phyloP scores from a whole-genome alignment of 1,140 invertebrate species.

The Chironomus tepperi region DNA sequence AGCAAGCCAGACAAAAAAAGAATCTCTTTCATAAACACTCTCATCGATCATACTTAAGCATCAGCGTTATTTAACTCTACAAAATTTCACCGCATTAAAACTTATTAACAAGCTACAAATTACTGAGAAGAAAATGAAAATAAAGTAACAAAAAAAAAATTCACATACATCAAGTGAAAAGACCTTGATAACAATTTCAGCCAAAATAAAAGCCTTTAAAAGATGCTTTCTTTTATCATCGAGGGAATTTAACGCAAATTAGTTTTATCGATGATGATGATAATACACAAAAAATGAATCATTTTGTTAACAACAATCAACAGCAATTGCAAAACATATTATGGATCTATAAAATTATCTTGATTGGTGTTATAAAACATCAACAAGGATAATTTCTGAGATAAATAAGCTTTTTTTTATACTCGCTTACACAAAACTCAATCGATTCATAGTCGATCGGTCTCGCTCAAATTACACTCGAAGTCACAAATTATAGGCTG shows the following conservation, averaged over 20 bases:
- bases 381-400: conserved; percentile 2
- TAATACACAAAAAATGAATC: background rate
- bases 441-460: background rate
- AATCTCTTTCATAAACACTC: too few species aligned
- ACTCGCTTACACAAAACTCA: too few species aligned
- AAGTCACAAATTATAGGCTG: conserved; percentile 3
- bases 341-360: conserved; percentile 11
- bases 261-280: background rate
- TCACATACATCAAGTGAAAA: background rate
- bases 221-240: too few species aligned
- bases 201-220: too few species aligned
- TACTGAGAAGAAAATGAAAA: background rate
- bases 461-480: background rate
- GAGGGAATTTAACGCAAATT: background rate
- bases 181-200: background rate
- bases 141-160: too few species aligned
- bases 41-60: too few species aligned
- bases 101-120: too few species aligned
- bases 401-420: background rate
- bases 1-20: too few species aligned
- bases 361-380: conserved; percentile 8
- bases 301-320: background rate
- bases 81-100: too few species aligned
- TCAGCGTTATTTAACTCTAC: too few species aligned
- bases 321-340: background rate